phyloP scores from a whole-genome alignment of 2,888 invertebrate genomes.

The Sphaerophoria rueppellii region DNA sequence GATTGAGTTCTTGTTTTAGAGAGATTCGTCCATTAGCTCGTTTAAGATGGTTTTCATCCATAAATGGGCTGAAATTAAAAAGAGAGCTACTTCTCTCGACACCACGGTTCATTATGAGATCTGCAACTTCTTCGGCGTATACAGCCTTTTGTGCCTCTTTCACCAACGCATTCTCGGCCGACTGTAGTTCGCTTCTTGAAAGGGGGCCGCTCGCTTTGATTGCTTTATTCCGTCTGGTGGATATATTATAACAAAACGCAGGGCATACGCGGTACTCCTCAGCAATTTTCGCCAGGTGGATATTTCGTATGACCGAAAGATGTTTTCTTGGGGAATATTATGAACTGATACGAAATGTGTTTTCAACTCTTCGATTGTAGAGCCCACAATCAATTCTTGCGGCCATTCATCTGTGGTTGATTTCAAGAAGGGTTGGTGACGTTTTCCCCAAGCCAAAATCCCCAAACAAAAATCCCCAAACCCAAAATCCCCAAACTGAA shows the following conservation, averaged over 20 bases:
- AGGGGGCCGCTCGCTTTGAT: background rate
- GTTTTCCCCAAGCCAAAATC: too few species aligned
- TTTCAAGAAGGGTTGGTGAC: too few species aligned
- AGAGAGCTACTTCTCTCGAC: background rate
- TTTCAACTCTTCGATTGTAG: background rate
- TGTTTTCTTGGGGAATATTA: background rate
- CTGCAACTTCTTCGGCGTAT: background rate
- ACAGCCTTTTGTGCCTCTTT: background rate
- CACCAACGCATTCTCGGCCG: background rate
- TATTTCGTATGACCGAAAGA: background rate
- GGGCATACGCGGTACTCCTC: background rate
- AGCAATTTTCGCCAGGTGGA: background rate
- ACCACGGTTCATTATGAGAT: background rate
- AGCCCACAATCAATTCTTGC: background rate
- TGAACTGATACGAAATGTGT: background rate
- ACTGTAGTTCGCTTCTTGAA: background rate
- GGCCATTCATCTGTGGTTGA: background rate
- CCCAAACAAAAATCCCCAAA: too few species aligned
- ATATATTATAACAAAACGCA: background rate
- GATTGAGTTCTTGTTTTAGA: background rate
- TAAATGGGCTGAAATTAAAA: conserved; percentile 1
- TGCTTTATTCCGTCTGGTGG: background rate
- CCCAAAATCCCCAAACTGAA: too few species aligned
- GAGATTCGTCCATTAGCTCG: background rate
- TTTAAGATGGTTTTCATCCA: conserved; percentile 5